A percentile compares a stretch with the other conserved stretches of the same genome.
Evolutionary conservation across 2,888 invertebrate species (phyloP).

Genomic region (Amblyteles armatorius): DNA sequence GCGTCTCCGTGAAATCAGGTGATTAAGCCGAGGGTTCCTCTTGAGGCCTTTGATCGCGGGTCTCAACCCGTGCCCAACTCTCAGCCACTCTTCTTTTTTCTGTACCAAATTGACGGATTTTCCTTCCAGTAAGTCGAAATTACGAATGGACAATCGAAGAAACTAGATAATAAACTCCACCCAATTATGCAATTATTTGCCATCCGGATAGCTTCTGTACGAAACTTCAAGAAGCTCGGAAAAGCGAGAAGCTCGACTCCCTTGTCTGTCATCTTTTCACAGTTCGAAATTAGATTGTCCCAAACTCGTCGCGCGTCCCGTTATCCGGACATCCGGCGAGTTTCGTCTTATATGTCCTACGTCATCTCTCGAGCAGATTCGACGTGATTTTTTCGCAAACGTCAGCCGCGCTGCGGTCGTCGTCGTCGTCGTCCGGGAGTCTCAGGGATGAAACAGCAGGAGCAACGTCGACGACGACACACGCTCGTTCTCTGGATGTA

Average conservation of each 20-base stretch:
- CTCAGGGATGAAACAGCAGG: conserved; percentile 36
- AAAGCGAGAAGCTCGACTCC: conserved; percentile 30
- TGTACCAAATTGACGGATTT: conserved; percentile 1
- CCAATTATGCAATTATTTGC: neutral
- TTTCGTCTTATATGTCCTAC: conserved; percentile 12
- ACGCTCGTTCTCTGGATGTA: neutral
- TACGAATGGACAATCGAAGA: conserved; percentile 37
- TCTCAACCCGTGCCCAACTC: conserved; percentile 32
- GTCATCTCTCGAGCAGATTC: conserved; percentile 45
- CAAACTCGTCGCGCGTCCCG: conserved; percentile 65
- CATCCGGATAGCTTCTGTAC: neutral
- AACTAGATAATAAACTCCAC: conserved; percentile 12
- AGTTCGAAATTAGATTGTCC: conserved; percentile 77
- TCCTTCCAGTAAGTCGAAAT: conserved; percentile 13
- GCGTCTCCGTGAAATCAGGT: conserved; percentile 66
- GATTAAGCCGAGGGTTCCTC: conserved; percentile 63
- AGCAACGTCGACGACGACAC: conserved; percentile 51
- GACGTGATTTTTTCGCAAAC: conserved; percentile 78
- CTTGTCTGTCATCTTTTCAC: conserved; percentile 44
- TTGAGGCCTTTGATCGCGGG: conserved; percentile 63
- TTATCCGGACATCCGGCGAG: conserved; percentile 38
- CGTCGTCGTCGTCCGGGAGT: conserved; percentile 41
- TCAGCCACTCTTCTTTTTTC: conserved; percentile 17
- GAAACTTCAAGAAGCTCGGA: conserved; percentile 5
- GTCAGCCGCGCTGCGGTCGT: conserved; percentile 77